A percentile compares a stretch with the other conserved stretches of the same genome.
These are phyloP conservation scores for Pipistrellus nathusii DNA, from an alignment of 2,797 vertebrate genomes.

Conservation along the genomic window DNA sequence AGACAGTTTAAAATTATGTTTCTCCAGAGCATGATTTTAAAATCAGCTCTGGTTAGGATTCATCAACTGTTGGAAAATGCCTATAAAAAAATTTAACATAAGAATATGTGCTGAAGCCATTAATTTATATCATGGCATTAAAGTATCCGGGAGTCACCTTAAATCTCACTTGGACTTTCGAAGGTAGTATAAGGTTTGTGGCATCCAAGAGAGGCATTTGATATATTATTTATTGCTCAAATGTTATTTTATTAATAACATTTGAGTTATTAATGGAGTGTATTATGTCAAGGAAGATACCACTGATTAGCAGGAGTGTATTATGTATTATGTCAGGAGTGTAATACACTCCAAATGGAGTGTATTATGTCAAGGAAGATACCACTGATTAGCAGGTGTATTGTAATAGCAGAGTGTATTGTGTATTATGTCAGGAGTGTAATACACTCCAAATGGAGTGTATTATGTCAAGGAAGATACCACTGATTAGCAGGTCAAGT, in stretches of 20 bases:
- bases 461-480: slow-evolving; percentile 70
- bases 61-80: slow-evolving; percentile 79
- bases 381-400: too few species aligned
- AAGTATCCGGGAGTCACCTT: slow-evolving; percentile 82
- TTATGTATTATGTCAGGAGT: too few species aligned
- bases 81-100: slow-evolving; percentile 81
- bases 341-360: too few species aligned
- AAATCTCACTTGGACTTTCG: slow-evolving; percentile 83
- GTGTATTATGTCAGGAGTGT: too few species aligned
- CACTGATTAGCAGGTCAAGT: slow-evolving; percentile 66
- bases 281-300: slow-evolving; percentile 70
- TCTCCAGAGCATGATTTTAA: slow-evolving; percentile 82
- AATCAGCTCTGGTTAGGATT: slow-evolving; percentile 80
- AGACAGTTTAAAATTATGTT: slow-evolving; percentile 83
- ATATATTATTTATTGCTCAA: slow-evolving; percentile 77
- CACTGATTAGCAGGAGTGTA: too few species aligned
- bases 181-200: slow-evolving; percentile 61
- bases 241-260: slow-evolving; percentile 81
- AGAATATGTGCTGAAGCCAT: slow-evolving; percentile 79
- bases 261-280: slow-evolving; percentile 77
- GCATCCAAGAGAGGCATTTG: slow-evolving; percentile 73
- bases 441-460: slow-evolving; percentile 64
- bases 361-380: too few species aligned
- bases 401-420: too few species aligned
- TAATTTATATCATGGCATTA: slow-evolving; percentile 83